phyloP scores from a whole-genome alignment of 2,888 invertebrate species.

The Atrina japonica region DNA sequence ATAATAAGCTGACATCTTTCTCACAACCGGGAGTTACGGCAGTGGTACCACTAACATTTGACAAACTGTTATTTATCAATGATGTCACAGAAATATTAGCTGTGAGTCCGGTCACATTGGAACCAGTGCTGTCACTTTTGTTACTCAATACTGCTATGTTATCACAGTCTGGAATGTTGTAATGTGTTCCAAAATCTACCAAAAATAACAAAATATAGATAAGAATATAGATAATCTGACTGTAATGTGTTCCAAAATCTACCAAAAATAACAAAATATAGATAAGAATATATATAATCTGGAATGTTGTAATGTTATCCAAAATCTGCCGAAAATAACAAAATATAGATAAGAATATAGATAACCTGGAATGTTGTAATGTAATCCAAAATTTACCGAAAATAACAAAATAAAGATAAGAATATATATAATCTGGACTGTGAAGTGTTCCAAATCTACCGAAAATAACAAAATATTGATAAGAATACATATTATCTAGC shows the following conservation, averaged over 20 bases:
- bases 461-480: too few species aligned
- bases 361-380: slow-evolving; percentile 62
- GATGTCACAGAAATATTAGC: slow-evolving; percentile 14
- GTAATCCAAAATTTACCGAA: slow-evolving; percentile 58
- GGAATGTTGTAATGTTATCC: slow-evolving; percentile 57
- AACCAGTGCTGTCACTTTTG: slow-evolving; percentile 1
- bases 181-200: slow-evolving; percentile 62
- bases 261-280: too few species aligned
- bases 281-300: too few species aligned
- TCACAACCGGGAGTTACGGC: slow-evolving; percentile 74
- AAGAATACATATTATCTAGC: too few species aligned
- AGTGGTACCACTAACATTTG: slow-evolving; percentile 10
- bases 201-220: too few species aligned
- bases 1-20: slow-evolving; percentile 83
- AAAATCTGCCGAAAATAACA: slow-evolving; percentile 62
- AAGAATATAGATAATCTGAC: too few species aligned
- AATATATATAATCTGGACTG: slow-evolving; percentile 56
- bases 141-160: not conserved
- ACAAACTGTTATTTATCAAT: not conserved
- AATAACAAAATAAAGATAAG: too few species aligned
- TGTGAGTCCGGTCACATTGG: slow-evolving; percentile 30
- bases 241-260: slow-evolving; percentile 65
- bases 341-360: too few species aligned
- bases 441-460: slow-evolving; percentile 61
- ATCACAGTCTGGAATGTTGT: slow-evolving; percentile 57